A percentile compares a stretch with the other conserved stretches of the same genome.
Evolutionary conservation across 2,113 vertebrate species (phyloP).

Genomic region (Solea senegalensis): DNA sequence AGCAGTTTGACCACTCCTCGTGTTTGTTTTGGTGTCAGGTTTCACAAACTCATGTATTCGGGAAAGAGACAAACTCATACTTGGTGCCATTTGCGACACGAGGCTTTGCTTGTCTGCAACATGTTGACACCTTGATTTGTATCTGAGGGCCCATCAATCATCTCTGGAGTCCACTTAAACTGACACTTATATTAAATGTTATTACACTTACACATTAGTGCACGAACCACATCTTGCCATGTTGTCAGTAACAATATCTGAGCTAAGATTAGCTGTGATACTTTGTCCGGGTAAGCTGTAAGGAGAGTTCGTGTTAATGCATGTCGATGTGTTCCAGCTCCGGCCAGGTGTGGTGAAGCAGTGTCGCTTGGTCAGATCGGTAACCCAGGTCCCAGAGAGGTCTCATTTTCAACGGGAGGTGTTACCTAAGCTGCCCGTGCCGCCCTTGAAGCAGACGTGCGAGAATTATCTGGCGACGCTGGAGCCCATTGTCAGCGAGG

Average conservation of each 20-base stretch:
- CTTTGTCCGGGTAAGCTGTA: neutral
- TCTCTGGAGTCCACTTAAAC: neutral
- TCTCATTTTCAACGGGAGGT: slow-evolving; percentile 79
- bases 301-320: slow-evolving; percentile 1
- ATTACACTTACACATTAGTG: neutral
- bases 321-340: slow-evolving; percentile 62
- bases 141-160: neutral
- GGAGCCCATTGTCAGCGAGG: slow-evolving; percentile 88
- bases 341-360: slow-evolving; percentile 79
- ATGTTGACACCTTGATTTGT: slow-evolving; percentile 33
- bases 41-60: slow-evolving; percentile 4
- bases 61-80: neutral
- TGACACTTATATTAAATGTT: slow-evolving; percentile 13
- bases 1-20: slow-evolving; percentile 8
- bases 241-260: neutral
- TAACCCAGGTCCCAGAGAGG: slow-evolving; percentile 78
- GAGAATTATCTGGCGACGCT: slow-evolving; percentile 89
- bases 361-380: slow-evolving; percentile 80
- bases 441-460: slow-evolving; percentile 87
- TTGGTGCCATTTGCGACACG: neutral
- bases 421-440: slow-evolving; percentile 80
- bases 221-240: neutral
- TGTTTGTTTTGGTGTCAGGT: slow-evolving; percentile 52
- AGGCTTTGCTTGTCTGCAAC: neutral
- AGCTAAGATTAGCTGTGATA: neutral